Percentiles rank a stretch among this genome's conserved stretches.
These are phyloP conservation scores for Ophioderma brevispina DNA, from an alignment of 35 echinoderm and acorn worm species.

Conservation along the genomic window DNA sequence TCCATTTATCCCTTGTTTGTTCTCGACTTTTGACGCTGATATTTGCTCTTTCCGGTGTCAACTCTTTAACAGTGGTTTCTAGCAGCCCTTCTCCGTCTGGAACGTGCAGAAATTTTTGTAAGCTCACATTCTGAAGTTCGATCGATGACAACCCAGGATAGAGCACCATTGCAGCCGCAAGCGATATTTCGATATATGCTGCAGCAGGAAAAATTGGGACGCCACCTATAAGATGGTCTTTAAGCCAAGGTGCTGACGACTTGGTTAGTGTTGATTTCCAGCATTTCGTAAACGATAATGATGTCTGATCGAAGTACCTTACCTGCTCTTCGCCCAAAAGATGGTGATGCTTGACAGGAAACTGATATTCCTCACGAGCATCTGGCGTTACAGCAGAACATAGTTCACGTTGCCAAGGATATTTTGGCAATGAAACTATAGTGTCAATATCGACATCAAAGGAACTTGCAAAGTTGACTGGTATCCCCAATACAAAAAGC, in stretches of 20 bases:
- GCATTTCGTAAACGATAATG: neutral
- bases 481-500: constrained; percentile 38
- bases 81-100: neutral
- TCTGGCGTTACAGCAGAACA: neutral
- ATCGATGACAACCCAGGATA: neutral
- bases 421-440: constrained; percentile 32
- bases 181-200: constrained; percentile 31
- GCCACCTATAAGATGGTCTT: constrained; percentile 27
- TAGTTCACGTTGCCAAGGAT: constrained; percentile 53
- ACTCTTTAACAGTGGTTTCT: neutral
- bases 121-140: neutral
- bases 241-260: constrained; percentile 22
- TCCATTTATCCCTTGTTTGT: neutral
- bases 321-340: constrained; percentile 30
- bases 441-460: neutral
- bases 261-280: constrained; percentile 17
- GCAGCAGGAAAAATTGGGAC: constrained; percentile 28
- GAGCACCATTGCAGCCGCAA: neutral
- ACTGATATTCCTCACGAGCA: constrained; percentile 10
- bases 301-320: neutral
- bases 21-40: neutral
- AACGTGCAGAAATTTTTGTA: constrained; percentile 24
- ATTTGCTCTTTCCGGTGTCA: neutral
- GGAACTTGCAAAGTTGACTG: constrained; percentile 10
- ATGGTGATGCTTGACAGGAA: constrained; percentile 27